A percentile compares a stretch with the other conserved stretches of the same genome.
Evolutionary conservation across 1,140 invertebrate species (phyloP).

Genomic region (Luehdorfia chinensis): DNA sequence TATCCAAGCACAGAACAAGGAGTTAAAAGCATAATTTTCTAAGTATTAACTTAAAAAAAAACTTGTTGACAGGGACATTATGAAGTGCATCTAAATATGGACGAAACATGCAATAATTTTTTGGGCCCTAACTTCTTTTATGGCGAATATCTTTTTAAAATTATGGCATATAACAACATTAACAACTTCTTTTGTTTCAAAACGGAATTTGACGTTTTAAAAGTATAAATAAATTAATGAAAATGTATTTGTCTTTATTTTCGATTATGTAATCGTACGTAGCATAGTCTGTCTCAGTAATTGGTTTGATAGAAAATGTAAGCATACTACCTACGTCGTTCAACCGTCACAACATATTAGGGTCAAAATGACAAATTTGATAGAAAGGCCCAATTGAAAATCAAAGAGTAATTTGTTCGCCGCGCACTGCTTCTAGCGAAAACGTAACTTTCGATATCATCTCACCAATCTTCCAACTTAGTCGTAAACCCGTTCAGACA

Average conservation of each 20-base stretch:
- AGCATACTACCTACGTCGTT: slow-evolving; percentile 6
- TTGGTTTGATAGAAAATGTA: not conserved
- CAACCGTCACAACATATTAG: slow-evolving; percentile 15
- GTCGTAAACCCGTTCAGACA: slow-evolving; percentile 15
- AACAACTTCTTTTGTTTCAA: slow-evolving; percentile 53
- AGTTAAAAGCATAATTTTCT: too few relatives aligned
- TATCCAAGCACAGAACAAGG: too few relatives aligned
- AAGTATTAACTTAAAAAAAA: slow-evolving; percentile 25
- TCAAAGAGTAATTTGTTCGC: slow-evolving; percentile 40
- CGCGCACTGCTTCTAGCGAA: slow-evolving; percentile 22
- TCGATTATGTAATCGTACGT: not conserved
- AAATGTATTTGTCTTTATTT: slow-evolving; percentile 11
- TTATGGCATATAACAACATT: slow-evolving; percentile 37
- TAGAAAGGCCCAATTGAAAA: slow-evolving; percentile 46
- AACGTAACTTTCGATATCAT: slow-evolving; percentile 33
- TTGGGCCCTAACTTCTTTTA: slow-evolving; percentile 56
- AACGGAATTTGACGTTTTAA: slow-evolving; percentile 24
- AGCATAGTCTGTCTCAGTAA: too few relatives aligned
- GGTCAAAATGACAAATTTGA: slow-evolving; percentile 34
- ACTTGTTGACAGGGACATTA: slow-evolving; percentile 50
- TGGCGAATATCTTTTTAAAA: slow-evolving; percentile 47
- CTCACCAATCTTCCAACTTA: slow-evolving; percentile 20
- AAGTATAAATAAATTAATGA: slow-evolving; percentile 15
- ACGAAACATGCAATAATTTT: slow-evolving; percentile 41
- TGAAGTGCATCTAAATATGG: slow-evolving; percentile 45